Percentiles rank a stretch among this genome's conserved stretches.
Conservation (phyloP, 1,140 invertebrate species). For the Hermetia illucens region DNA sequence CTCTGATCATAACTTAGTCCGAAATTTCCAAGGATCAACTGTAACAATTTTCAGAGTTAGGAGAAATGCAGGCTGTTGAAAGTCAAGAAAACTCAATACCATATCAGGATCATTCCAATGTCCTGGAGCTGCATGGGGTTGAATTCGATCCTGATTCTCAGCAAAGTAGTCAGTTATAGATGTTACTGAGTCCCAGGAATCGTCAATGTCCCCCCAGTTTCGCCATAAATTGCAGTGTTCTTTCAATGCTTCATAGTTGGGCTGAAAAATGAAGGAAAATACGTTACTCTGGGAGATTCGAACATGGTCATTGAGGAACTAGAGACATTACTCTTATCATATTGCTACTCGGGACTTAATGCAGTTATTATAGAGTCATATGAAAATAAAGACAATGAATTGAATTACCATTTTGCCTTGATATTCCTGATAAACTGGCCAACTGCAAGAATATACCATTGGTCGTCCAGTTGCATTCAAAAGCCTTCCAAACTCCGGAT, state of each 20-base stretch:
- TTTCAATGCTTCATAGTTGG: conserved; percentile 70
- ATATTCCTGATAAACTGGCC: conserved; percentile 83
- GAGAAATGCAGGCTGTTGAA: too few relatives aligned
- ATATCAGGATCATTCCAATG: conserved; percentile 90
- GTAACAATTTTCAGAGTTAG: conserved; percentile 21
- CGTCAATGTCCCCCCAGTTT: conserved; percentile 78
- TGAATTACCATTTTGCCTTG: conserved; percentile 52
- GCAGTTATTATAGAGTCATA: conserved; percentile 11
- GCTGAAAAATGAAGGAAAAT: conserved; percentile 36
- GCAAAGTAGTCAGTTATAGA: conserved; percentile 68
- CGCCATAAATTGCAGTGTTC: conserved; percentile 81
- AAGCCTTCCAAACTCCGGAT: conserved; percentile 53
- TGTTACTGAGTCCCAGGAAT: conserved; percentile 58
- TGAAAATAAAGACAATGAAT: conserved; percentile 1
- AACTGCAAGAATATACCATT: conserved; percentile 81
- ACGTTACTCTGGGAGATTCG: not conserved
- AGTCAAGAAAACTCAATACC: too few relatives aligned
- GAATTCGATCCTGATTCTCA: conserved; percentile 55
- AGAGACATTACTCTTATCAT: too few relatives aligned
- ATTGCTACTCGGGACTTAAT: too few relatives aligned
- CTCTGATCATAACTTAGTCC: conserved; percentile 72
- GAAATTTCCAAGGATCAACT: conserved; percentile 76
- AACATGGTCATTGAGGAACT: not conserved
- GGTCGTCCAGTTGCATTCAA: conserved; percentile 66
- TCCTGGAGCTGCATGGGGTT: conserved; percentile 61